Evolutionary conservation across 2,113 vertebrate genomes (phyloP).

Genomic region (Smithornis capensis): DNA sequence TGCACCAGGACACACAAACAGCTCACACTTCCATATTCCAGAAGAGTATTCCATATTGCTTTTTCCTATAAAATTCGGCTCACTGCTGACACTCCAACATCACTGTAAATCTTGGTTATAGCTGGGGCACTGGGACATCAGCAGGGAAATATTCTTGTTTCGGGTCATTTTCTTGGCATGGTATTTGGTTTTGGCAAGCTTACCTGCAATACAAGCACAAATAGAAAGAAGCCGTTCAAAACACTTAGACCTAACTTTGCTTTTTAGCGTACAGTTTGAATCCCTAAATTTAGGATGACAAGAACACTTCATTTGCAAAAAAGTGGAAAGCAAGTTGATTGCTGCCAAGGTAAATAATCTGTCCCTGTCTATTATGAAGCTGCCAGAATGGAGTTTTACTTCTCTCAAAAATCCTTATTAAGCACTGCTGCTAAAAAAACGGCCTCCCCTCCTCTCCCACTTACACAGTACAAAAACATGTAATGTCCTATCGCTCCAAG

Average conservation of each 20-base stretch:
- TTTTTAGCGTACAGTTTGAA: neutral
- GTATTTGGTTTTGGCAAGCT: neutral
- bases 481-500: constrained; percentile 26
- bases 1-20: neutral
- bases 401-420: constrained; percentile 44
- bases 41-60: neutral
- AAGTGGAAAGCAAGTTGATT: neutral
- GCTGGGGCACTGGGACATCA: neutral
- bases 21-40: neutral
- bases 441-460: neutral
- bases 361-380: neutral
- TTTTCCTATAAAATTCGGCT: neutral
- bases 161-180: neutral
- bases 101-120: neutral
- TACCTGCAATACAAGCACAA: neutral
- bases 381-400: constrained; percentile 9
- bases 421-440: neutral
- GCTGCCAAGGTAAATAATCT: constrained; percentile 27
- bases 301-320: neutral
- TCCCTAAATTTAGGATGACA: neutral
- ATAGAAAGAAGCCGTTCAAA: neutral
- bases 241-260: neutral
- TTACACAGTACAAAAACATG: constrained; percentile 31
- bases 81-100: neutral
- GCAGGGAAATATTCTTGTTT: neutral